Evolutionary conservation across 2,113 vertebrate genomes (phyloP), one percentile per base, ranked within the genome.

Genomic region (Spea bombifrons): DNA sequence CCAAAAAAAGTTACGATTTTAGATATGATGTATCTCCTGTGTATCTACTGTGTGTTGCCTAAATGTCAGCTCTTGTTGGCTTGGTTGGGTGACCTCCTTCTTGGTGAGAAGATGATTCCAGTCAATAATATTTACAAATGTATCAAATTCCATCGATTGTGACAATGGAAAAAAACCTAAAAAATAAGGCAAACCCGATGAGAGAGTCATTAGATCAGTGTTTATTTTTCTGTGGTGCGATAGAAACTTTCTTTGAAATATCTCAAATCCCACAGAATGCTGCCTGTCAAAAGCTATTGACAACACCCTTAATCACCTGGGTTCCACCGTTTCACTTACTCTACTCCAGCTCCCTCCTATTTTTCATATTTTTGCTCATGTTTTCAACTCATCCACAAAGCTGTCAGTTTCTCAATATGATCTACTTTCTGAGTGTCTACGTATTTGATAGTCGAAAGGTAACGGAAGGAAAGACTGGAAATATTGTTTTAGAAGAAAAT

Each of bases 251-350:
- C 77, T 88, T 84, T 86, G 81, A 87, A 83, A 84, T 75, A 83
- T 75, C 67, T 84, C 73, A 77, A 79, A 84, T 88, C 79, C 85
- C 80, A 83, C 79, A 82, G 84, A 73, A 84, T 81, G 71, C 75
- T 76, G 83, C 67, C 85, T 92, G 89, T 91, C 88, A 90, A 70
- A 84, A 83, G 81, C 75, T 85, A 88, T 86, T 85, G 86, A 83
- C 82, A 84, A 84, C 80, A 80, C n/a, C 69, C 84, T 90, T 91
- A 87, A 89, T 92, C 89, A 91, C 69, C 45, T n/a, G 71, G 59
- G 87, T 89, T 75, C 84, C 84, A 86, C 72, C 55, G 81, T 82
- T 85, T 85, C 71, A 0, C 10, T 0, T 81, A 48, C 76, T 82
- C 82, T 57, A 71, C 52, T 80, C 52, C 10, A 66, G 82, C 73